Percentiles rank a stretch among this genome's conserved stretches.
phyloP scores from a whole-genome alignment of 2,888 invertebrate genomes.

The Euzetes globulus region DNA sequence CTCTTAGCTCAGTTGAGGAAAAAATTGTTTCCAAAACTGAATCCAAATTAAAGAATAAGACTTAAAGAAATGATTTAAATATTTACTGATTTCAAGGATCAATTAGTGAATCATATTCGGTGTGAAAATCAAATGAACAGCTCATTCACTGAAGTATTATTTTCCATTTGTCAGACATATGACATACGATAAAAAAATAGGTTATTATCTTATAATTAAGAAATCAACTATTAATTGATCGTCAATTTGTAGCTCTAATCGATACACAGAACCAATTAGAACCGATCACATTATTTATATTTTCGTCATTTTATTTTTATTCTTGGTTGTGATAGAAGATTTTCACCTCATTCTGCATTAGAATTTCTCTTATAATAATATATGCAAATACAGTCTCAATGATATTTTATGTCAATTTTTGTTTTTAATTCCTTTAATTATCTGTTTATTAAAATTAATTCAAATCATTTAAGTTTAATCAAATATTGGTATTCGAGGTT shows the following conservation, averaged over 20 bases:
- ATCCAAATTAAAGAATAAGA: neutral
- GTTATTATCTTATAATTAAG: neutral
- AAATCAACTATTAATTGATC: neutral
- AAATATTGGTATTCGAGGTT: too few relatives aligned
- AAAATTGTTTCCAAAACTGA: too few relatives aligned
- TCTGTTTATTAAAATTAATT: too few relatives aligned
- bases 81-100: neutral
- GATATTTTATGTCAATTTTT: too few relatives aligned
- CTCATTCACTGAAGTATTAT: neutral
- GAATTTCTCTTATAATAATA: too few relatives aligned
- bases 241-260: neutral
- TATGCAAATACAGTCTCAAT: too few relatives aligned
- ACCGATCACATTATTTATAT: neutral
- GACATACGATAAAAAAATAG: slow-evolving; percentile 10
- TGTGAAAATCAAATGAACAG: neutral
- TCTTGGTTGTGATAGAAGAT: too few relatives aligned
- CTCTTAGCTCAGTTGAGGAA: too few relatives aligned
- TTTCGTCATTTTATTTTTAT: neutral
- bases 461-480: too few relatives aligned
- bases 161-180: slow-evolving; percentile 6
- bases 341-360: too few relatives aligned
- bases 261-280: neutral
- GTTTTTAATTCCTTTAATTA: too few relatives aligned
- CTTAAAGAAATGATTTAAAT: neutral
- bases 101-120: too few relatives aligned